Conservation (phyloP, 2,797 vertebrate genomes). For the Cuniculus paca region DNA sequence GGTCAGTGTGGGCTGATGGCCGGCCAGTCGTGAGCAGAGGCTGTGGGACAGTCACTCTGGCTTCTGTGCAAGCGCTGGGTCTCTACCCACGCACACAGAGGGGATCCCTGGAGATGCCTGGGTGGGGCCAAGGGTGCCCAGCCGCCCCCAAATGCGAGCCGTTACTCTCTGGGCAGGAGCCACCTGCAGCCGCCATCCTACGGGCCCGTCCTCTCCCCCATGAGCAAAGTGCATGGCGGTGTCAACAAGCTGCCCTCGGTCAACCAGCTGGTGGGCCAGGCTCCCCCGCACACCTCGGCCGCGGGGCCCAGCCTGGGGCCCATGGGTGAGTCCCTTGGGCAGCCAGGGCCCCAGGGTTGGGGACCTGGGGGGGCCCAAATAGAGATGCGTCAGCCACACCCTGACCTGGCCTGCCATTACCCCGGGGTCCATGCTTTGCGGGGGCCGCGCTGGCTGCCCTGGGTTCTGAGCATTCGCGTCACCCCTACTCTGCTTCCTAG, state of each 20-base stretch:
- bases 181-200: conserved; percentile 93
- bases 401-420: too few relatives aligned
- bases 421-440: too few relatives aligned
- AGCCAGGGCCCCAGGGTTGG: rapidly evolving
- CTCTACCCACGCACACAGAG: rapidly evolving
- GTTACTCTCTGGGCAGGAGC: conserved; percentile 86
- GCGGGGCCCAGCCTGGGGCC: conserved; percentile 90
- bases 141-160: rapidly evolving
- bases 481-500: background rate
- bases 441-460: background rate
- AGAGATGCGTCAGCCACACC: background rate
- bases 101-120: background rate
- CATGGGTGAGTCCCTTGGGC: conserved; percentile 91
- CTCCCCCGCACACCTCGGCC: conserved; percentile 91
- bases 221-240: conserved; percentile 92
- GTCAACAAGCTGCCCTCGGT: conserved; percentile 94
- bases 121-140: rapidly evolving
- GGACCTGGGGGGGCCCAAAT: background rate
- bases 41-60: background rate
- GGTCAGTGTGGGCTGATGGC: background rate
- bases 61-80: rapidly evolving
- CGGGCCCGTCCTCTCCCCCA: conserved; percentile 93
- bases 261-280: conserved; percentile 96
- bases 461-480: background rate
- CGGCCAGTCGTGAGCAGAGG: background rate